phyloP scores from a whole-genome alignment of 1,140 invertebrate genomes.

The Latrodectus geometricus region DNA sequence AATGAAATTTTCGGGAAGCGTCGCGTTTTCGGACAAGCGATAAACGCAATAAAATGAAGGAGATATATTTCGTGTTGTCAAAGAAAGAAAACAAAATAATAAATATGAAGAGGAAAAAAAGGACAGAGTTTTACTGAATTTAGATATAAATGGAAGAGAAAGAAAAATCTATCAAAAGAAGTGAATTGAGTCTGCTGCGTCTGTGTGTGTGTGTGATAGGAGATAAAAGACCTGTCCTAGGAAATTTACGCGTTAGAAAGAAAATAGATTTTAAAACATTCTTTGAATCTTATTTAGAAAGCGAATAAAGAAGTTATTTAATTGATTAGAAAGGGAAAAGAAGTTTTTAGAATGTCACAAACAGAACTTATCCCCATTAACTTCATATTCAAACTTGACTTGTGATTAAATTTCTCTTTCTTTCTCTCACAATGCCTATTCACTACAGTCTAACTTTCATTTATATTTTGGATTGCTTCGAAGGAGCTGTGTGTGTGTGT shows the following conservation, averaged over 20 bases:
- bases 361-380: too few species aligned
- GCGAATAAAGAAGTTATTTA: neutral
- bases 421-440: too few species aligned
- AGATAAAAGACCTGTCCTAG: slow-evolving; percentile 12
- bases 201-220: neutral
- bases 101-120: neutral
- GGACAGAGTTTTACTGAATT: slow-evolving; percentile 1
- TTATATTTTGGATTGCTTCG: too few species aligned
- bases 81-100: neutral
- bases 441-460: too few species aligned
- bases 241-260: neutral
- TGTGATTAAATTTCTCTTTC: too few species aligned
- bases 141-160: slow-evolving; percentile 41
- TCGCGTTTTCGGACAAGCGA: slow-evolving; percentile 26
- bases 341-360: neutral
- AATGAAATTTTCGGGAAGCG: slow-evolving; percentile 21
- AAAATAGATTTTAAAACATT: neutral
- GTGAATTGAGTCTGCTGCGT: too few species aligned
- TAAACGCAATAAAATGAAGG: slow-evolving; percentile 50
- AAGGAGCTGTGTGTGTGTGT: too few species aligned
- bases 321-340: neutral
- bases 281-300: neutral
- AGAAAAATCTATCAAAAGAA: neutral
- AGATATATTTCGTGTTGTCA: slow-evolving; percentile 39
- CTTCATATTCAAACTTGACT: too few species aligned